Percentiles rank a stretch among this genome's conserved stretches.
phyloP scores from a whole-genome alignment of 2,888 invertebrate species.

The Cosmia pyralina region DNA sequence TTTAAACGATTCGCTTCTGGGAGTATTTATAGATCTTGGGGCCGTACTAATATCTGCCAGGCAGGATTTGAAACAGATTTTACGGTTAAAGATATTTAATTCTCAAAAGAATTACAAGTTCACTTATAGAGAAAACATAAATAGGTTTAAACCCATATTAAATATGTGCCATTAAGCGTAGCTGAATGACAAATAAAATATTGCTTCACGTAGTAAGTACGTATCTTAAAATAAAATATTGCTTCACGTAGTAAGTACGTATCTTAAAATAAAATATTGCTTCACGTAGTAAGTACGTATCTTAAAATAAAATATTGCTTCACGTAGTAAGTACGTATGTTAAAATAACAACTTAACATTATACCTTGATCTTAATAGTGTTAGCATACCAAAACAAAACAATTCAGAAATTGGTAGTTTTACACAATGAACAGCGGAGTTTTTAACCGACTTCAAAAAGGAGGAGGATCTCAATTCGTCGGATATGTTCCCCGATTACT shows the following conservation, averaged over 20 bases:
- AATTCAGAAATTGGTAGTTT: neutral
- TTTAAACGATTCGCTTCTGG: neutral
- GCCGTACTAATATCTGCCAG: too few species aligned
- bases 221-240: neutral
- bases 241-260: neutral
- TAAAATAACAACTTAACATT: neutral
- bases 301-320: neutral
- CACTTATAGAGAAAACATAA: neutral
- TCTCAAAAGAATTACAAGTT: neutral
- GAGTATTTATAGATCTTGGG: neutral
- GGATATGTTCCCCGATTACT: too few species aligned
- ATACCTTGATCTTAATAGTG: neutral
- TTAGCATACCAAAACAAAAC: neutral
- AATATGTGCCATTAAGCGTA: neutral
- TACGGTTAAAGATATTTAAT: neutral
- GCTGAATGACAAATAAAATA: neutral
- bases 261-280: neutral
- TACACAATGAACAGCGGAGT: neutral
- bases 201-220: neutral
- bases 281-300: neutral
- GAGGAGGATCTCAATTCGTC: too few species aligned
- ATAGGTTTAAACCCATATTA: neutral
- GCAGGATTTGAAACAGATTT: too few species aligned
- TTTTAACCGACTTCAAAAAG: too few species aligned
- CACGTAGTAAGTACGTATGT: neutral